Evolutionary conservation across 2,113 vertebrate genomes (phyloP).

Genomic region (Psettodes erumei): DNA sequence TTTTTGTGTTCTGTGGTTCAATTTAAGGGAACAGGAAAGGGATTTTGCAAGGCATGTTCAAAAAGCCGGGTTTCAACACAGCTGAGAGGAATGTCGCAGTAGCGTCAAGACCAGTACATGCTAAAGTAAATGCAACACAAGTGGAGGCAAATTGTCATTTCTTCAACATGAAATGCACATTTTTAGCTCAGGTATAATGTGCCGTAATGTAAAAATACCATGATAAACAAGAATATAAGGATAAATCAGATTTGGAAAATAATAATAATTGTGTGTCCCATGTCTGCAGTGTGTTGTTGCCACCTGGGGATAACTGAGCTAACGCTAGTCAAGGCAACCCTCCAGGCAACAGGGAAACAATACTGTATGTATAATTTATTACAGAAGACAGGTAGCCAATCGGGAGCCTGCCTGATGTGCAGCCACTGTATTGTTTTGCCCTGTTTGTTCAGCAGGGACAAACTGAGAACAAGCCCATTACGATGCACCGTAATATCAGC

Average conservation of each 20-base stretch:
- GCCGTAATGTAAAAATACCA: background rate
- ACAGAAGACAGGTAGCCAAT: slow-evolving; percentile 13
- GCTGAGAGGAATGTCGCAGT: slow-evolving; percentile 9
- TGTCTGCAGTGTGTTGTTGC: slow-evolving; percentile 17
- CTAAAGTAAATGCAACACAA: slow-evolving; percentile 5
- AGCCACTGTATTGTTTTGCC: slow-evolving; percentile 21
- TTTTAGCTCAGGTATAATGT: background rate
- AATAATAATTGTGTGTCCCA: background rate
- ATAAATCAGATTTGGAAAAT: background rate
- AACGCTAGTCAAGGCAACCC: slow-evolving; percentile 33
- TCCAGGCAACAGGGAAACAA: slow-evolving; percentile 54
- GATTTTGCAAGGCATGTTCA: slow-evolving; percentile 48
- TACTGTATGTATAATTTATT: slow-evolving; percentile 45
- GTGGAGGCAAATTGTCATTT: background rate
- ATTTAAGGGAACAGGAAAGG: slow-evolving; percentile 48
- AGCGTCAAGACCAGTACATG: background rate
- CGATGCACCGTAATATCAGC: background rate
- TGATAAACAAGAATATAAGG: background rate
- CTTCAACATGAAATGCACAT: background rate
- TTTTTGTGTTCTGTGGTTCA: slow-evolving; percentile 5
- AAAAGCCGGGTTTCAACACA: slow-evolving; percentile 46
- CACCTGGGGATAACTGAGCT: slow-evolving; percentile 24
- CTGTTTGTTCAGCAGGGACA: background rate
- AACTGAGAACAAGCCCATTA: background rate
- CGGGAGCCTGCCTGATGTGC: background rate